These are phyloP conservation scores for Cryptocephalus moraei DNA, from an alignment of 2,888 invertebrate species.

Conservation along the genomic window DNA sequence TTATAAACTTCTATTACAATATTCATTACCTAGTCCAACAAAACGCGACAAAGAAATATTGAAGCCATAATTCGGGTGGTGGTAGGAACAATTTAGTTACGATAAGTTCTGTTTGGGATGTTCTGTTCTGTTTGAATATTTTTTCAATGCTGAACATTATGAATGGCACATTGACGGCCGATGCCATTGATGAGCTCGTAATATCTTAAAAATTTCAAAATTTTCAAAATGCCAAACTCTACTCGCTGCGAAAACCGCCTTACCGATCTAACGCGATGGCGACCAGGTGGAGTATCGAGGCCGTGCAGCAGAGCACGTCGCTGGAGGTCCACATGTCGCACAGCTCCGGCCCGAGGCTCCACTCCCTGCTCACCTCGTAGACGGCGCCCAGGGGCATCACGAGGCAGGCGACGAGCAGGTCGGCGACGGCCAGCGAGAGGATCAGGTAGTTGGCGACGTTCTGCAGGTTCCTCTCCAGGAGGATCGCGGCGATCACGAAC, in stretches of 20 bases:
- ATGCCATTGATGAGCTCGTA: too few relatives aligned
- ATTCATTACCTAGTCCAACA: too few relatives aligned
- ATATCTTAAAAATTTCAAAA: too few relatives aligned
- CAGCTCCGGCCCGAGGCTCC: slow-evolving; percentile 76
- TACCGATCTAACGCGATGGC: slow-evolving; percentile 76
- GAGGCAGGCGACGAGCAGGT: slow-evolving; percentile 77
- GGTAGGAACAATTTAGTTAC: too few relatives aligned
- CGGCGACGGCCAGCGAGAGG: slow-evolving; percentile 82
- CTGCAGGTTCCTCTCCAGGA: slow-evolving; percentile 76
- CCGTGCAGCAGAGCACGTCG: slow-evolving; percentile 85
- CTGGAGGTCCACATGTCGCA: slow-evolving; percentile 94
- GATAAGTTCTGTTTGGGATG: too few relatives aligned
- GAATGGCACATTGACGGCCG: too few relatives aligned
- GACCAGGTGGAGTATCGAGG: slow-evolving; percentile 70
- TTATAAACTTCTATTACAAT: too few relatives aligned
- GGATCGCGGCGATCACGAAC: slow-evolving; percentile 87
- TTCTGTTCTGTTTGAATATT: too few relatives aligned
- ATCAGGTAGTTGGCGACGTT: slow-evolving; percentile 87
- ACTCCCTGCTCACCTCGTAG: slow-evolving; percentile 63
- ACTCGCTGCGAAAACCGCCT: slow-evolving; percentile 16
- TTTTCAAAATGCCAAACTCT: too few relatives aligned
- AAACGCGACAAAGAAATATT: too few relatives aligned
- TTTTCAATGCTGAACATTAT: too few relatives aligned
- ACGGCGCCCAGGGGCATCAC: slow-evolving; percentile 71
- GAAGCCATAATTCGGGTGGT: too few relatives aligned